These are phyloP conservation scores for Apostichopus japonicus DNA, from an alignment of 35 echinoderm and acorn worm species.

Conservation along the genomic window DNA sequence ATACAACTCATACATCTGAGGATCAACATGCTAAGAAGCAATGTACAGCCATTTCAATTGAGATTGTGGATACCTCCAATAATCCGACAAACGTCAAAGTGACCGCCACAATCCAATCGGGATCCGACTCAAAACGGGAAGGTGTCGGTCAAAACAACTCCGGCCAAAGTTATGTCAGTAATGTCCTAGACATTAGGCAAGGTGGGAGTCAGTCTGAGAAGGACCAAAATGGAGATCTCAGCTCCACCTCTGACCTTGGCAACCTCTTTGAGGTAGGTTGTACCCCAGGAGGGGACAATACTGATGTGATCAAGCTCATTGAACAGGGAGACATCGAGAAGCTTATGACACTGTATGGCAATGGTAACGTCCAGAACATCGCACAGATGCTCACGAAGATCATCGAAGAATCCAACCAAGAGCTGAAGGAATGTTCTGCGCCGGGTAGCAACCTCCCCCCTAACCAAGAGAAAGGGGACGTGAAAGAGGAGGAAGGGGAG, in stretches of 20 bases:
- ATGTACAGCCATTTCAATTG: conserved; percentile 26
- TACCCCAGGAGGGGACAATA: neutral
- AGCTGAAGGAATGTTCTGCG: conserved; percentile 29
- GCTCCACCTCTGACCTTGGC: neutral
- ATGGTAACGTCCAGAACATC: conserved; percentile 32
- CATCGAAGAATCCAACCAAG: conserved; percentile 28
- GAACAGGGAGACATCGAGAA: conserved; percentile 50
- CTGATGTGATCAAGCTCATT: conserved; percentile 39
- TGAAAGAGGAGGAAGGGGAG: conserved; percentile 9
- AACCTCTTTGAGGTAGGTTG: conserved; percentile 14
- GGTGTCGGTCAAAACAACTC: neutral
- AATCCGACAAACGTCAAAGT: conserved; percentile 28
- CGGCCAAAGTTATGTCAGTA: conserved; percentile 31
- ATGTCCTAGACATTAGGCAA: conserved; percentile 40
- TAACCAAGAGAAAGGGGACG: conserved; percentile 9
- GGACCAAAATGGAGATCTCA: neutral
- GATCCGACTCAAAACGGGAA: neutral
- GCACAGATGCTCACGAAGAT: conserved; percentile 29
- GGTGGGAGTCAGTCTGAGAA: neutral
- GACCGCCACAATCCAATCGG: conserved; percentile 31
- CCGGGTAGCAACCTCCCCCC: conserved; percentile 7
- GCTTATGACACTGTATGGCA: conserved; percentile 6
- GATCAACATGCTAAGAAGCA: conserved; percentile 23
- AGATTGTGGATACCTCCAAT: conserved; percentile 17
- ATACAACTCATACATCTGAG: conserved; percentile 25